phyloP scores from a whole-genome alignment of 1,140 invertebrate species.

The Diorhabda carinulata region DNA sequence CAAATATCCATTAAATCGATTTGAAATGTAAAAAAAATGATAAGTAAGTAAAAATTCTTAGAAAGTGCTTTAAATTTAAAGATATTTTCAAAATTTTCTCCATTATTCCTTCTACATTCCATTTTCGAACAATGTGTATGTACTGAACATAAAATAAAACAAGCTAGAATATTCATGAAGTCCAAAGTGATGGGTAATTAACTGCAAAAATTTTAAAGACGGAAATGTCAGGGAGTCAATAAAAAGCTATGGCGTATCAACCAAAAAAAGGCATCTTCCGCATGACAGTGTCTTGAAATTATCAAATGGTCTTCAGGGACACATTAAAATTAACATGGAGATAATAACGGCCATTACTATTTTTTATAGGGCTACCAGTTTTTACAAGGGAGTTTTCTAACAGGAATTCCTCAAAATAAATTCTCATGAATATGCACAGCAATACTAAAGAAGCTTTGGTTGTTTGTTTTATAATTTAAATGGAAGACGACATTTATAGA shows the following conservation, averaged over 20 bases:
- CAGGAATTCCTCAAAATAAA: not conserved
- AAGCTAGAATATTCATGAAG: slow-evolving; percentile 25
- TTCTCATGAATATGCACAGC: not conserved
- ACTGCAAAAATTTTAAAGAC: slow-evolving; percentile 44
- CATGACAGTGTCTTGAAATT: slow-evolving; percentile 32
- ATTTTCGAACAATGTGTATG: too few relatives aligned
- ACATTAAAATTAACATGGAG: slow-evolving; percentile 29
- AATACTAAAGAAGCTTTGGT: not conserved
- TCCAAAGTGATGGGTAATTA: slow-evolving; percentile 48
- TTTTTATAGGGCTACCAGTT: not conserved
- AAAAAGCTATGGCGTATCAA: slow-evolving; percentile 52
- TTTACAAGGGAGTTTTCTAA: not conserved
- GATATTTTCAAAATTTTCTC: too few relatives aligned
- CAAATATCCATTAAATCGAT: too few relatives aligned
- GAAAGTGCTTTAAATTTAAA: too few relatives aligned
- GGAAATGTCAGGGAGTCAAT: slow-evolving; percentile 54
- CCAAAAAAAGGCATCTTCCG: slow-evolving; percentile 33
- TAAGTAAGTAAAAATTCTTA: too few relatives aligned
- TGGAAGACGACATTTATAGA: too few relatives aligned
- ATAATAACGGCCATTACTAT: slow-evolving; percentile 4
- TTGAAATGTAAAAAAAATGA: too few relatives aligned
- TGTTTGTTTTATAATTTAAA: not conserved
- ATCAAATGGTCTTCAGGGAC: slow-evolving; percentile 29
- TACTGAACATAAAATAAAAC: not conserved
- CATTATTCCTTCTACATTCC: too few relatives aligned